Evolutionary conservation across 2,113 vertebrate species (phyloP), one percentile per base, ranked within the genome.

Genomic region (Corythornis vintsioides): DNA sequence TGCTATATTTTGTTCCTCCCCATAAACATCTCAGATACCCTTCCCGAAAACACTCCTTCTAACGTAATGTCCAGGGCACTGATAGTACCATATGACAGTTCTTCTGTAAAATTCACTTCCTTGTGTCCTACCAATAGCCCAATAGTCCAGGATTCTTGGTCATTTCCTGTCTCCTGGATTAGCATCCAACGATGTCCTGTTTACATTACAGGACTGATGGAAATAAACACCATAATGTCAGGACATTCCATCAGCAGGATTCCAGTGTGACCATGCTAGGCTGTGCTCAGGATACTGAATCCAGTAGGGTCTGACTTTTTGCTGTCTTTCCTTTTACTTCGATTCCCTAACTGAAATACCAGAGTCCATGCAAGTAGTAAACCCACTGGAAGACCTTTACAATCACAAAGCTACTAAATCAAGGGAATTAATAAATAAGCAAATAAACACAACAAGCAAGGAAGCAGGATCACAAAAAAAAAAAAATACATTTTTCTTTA

Each of bases 221-320:
- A 94, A 95, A 88, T 88, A 95, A 97, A 97, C 95, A 96, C 81
- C 88, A 66, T 85, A 72, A 83, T 48, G 38, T 57, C 92, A 90
- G 82, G 82, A 94, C 76, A 89, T 94, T 95, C 86, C 72, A 89
- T 53, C 96, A 94, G 94, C 90, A 92, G 89, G 86, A 95, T 84
- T 86, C 89, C 93, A 95, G 64, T 0, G 0, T 63, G 95, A 31
- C 67, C 86, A 88, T 50, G 80, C 91, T 89, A 85, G n/a, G 78
- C 57, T 89, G 43, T 6, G 11, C 82, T 57, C 77, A 95, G 79
- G 76, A 94, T 88, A 75, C 63, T 92, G 69, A 94, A 94, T 50
- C 69, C 79, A 76, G 35, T 50, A 89, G 55, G 67, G 70, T 35
- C 55, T 65, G 64, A n/a, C 31, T 82, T 94, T 59, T 84, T 73